Conservation (phyloP, 2,113 vertebrate genomes). For the Globicephala melas region DNA sequence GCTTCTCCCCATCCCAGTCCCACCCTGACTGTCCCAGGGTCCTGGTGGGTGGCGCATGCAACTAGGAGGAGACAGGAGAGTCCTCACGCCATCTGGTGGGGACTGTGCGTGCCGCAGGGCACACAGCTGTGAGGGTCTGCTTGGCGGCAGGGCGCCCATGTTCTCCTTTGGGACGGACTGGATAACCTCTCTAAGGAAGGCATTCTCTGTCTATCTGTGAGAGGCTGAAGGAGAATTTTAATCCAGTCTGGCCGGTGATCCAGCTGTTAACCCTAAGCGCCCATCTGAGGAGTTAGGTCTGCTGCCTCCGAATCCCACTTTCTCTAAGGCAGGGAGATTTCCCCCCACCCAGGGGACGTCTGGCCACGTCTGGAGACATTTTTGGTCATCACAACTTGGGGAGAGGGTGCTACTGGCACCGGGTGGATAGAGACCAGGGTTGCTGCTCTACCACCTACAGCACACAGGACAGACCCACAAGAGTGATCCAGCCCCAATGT, state of each 20-base stretch:
- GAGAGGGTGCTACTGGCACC: not conserved
- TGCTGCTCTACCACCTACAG: rapidly evolving
- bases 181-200: not conserved
- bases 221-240: no score
- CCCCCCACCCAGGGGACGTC: not conserved
- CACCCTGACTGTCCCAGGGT: not conserved
- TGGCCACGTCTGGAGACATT: not conserved
- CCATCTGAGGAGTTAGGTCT: not conserved
- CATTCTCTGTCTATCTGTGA: not conserved
- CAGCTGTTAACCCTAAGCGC: rapidly evolving
- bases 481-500: no score
- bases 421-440: not conserved
- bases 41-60: no score
- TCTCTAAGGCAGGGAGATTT: not conserved
- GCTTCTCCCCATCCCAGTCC: not conserved
- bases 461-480: not conserved
- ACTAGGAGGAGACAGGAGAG: not conserved
- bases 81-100: rapidly evolving
- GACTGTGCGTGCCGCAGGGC: rapidly evolving
- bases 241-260: not conserved
- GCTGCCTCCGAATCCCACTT: not conserved
- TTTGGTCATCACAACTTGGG: not conserved
- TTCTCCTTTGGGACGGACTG: not conserved
- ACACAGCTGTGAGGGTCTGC: rapidly evolving
- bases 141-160: not conserved